A percentile compares a stretch with the other conserved stretches of the same genome.
Conservation (phyloP, 2,797 vertebrate genomes). For the Neosilurus mollespiculum region DNA sequence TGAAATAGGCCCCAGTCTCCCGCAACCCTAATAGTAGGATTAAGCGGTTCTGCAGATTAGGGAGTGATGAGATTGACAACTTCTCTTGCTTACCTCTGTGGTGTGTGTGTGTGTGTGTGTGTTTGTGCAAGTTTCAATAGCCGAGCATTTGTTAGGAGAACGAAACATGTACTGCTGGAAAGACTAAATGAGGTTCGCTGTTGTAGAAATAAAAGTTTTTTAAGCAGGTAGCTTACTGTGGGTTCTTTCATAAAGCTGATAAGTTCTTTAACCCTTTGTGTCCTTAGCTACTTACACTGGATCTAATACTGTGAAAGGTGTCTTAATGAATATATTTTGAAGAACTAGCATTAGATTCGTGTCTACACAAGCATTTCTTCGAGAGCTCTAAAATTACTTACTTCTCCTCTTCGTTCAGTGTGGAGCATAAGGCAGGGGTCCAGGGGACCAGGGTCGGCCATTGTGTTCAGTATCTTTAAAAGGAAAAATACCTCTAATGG, state of each 20-base stretch:
- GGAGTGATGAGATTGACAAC: too few relatives aligned
- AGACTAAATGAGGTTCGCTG: neutral
- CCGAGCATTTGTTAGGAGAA: neutral
- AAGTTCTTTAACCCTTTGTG: neutral
- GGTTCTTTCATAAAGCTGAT: conserved; percentile 42
- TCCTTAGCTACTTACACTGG: conserved; percentile 33
- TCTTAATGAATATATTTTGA: conserved; percentile 20
- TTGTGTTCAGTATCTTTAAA: neutral
- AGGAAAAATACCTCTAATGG: neutral
- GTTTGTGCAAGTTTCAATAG: neutral
- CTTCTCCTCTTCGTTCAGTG: too few relatives aligned
- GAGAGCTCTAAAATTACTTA: neutral
- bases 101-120: too few relatives aligned
- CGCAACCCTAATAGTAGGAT: too few relatives aligned
- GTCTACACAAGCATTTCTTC: neutral
- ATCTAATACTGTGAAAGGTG: conserved; percentile 50
- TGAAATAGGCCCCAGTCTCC: too few relatives aligned
- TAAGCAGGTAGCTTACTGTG: conserved; percentile 40
- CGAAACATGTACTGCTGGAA: neutral
- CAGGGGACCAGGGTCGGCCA: too few relatives aligned
- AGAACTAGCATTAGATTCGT: conserved; percentile 23
- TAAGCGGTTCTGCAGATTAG: too few relatives aligned
- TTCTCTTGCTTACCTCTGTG: neutral
- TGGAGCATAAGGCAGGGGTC: too few relatives aligned
- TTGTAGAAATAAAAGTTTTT: conserved; percentile 9